Percentiles rank a stretch among this genome's conserved stretches.
phyloP scores from a whole-genome alignment of 2,113 vertebrate genomes.

The Laticauda laticaudata region DNA sequence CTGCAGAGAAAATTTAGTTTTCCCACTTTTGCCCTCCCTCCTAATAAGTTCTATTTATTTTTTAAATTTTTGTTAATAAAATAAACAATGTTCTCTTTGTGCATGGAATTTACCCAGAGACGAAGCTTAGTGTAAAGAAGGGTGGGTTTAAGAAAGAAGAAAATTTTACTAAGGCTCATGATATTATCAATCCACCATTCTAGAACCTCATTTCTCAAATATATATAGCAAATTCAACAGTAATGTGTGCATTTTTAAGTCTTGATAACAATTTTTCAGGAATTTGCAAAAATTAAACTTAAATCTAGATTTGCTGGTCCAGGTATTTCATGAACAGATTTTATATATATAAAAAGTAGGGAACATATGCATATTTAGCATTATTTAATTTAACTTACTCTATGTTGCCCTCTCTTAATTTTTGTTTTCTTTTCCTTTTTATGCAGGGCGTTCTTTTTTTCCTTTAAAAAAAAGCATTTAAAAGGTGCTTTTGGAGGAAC shows the following conservation, averaged over 20 bases:
- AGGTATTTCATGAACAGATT: not conserved
- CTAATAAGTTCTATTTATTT: not conserved
- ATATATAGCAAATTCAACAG: too few species aligned
- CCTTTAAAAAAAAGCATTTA: not conserved
- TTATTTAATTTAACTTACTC: not conserved
- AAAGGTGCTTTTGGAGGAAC: not conserved
- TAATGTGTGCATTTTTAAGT: conserved; percentile 12
- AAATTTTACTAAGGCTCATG: not conserved
- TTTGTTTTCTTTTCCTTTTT: too few species aligned
- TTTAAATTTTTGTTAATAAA: not conserved
- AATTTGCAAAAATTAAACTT: not conserved
- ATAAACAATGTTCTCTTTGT: not conserved
- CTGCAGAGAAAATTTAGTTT: not conserved
- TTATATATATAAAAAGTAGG: not conserved
- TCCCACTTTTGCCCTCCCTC: not conserved
- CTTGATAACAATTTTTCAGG: not conserved
- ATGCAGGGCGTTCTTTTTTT: not conserved
- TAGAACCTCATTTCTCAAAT: not conserved
- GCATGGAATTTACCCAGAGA: not conserved
- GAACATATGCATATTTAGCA: not conserved
- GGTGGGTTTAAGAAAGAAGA: not conserved
- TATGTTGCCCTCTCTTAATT: not conserved
- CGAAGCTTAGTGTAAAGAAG: not conserved
- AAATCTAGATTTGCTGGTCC: not conserved
- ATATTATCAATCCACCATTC: not conserved